Percentiles rank a stretch among this genome's conserved stretches.
Evolutionary conservation across 2,888 invertebrate species (phyloP).

Genomic region (Cheilosia soror): DNA sequence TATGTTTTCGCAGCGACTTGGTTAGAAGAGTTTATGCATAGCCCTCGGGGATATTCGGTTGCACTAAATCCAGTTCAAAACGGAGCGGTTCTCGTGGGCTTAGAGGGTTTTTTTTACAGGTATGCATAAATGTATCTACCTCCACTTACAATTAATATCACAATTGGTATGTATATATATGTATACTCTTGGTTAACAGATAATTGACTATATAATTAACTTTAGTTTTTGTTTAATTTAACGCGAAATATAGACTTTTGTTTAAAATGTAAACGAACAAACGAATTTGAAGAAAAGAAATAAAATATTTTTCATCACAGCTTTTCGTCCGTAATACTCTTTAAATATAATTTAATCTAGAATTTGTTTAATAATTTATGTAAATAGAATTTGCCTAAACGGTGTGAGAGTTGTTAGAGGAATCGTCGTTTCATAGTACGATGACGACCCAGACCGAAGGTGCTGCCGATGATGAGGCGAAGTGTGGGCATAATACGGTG

Average conservation of each 20-base stretch:
- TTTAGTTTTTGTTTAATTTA: conserved; percentile 32
- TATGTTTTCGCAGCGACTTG: conserved; percentile 36
- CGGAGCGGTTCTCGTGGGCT: background rate
- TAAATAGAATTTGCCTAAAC: conserved; percentile 69
- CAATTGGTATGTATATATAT: conserved; percentile 41
- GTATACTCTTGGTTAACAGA: conserved; percentile 43
- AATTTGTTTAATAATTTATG: conserved; percentile 23
- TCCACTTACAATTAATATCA: conserved; percentile 70
- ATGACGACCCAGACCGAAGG: conserved; percentile 41
- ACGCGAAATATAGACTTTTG: conserved; percentile 56
- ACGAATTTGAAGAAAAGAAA: conserved; percentile 22
- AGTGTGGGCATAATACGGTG: conserved; percentile 51
- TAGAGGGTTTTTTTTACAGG: background rate
- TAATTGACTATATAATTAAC: conserved; percentile 72
- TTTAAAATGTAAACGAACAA: conserved; percentile 29
- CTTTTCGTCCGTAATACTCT: conserved; percentile 25
- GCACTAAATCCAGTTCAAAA: conserved; percentile 34
- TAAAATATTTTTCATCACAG: conserved; percentile 56
- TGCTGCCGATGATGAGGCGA: conserved; percentile 57
- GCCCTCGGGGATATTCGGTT: conserved; percentile 25
- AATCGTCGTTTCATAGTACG: conserved; percentile 31
- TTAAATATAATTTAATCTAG: conserved; percentile 55
- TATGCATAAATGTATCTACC: background rate
- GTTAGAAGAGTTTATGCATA: background rate
- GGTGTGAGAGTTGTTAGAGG: background rate